A percentile compares a stretch with the other conserved stretches of the same genome.
phyloP scores from a whole-genome alignment of 2,888 invertebrate genomes.

The Plagiodera versicolora region DNA sequence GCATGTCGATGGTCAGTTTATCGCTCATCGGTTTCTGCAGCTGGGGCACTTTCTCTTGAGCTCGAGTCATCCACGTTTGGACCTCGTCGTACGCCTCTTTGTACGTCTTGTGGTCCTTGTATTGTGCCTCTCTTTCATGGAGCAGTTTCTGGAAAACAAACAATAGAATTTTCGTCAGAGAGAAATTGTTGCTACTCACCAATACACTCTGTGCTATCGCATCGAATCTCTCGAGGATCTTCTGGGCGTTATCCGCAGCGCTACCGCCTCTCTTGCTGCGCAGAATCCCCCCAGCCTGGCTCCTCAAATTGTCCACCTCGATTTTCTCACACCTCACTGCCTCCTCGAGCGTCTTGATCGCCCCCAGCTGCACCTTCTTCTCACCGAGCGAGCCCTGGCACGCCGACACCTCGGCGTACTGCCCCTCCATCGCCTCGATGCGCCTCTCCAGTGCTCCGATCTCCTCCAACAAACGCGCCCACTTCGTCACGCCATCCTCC shows the following conservation, averaged over 20 bases:
- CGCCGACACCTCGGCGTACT: constrained; percentile 71
- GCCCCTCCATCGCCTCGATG: constrained; percentile 75
- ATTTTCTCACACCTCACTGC: constrained; percentile 87
- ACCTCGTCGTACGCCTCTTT: constrained; percentile 91
- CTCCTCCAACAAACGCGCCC: constrained; percentile 88
- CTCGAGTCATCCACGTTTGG: constrained; percentile 83
- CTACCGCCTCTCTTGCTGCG: constrained; percentile 83
- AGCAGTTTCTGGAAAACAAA: constrained; percentile 61
- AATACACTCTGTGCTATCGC: constrained; percentile 75
- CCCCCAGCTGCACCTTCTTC: constrained; percentile 82
- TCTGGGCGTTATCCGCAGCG: constrained; percentile 81
- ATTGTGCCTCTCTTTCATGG: constrained; percentile 80
- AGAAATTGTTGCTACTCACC: constrained; percentile 53
- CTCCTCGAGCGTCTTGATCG: constrained; percentile 83
- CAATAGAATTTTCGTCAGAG: no score
- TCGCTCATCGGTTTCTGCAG: constrained; percentile 82
- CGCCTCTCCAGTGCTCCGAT: constrained; percentile 83
- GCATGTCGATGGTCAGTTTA: constrained; percentile 85
- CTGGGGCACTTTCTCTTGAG: constrained; percentile 86
- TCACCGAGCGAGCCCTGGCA: constrained; percentile 82
- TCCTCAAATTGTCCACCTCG: constrained; percentile 82
- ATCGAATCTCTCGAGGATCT: constrained; percentile 83
- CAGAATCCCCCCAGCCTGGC: constrained; percentile 84
- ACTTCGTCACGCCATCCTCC: constrained; percentile 87
- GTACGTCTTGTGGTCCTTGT: constrained; percentile 83